A percentile compares a stretch with the other conserved stretches of the same genome.
phyloP scores from a whole-genome alignment of 2,797 vertebrate genomes.

The Hyperoplus immaculatus region DNA sequence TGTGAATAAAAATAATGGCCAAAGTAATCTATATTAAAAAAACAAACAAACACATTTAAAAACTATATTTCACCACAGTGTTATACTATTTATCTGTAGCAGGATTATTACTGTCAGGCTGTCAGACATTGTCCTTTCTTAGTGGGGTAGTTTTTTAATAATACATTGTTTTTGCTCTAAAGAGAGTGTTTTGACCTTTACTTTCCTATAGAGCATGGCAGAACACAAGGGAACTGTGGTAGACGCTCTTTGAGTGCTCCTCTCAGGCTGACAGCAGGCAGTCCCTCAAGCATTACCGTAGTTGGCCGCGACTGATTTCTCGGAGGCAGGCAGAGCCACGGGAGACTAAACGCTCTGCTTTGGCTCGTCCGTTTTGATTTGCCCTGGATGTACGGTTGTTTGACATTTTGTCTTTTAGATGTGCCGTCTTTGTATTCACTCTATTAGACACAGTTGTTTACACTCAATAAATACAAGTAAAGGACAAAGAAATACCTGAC shows the following conservation, averaged over 20 bases:
- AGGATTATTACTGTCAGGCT: slow-evolving; percentile 26
- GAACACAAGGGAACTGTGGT: slow-evolving; percentile 73
- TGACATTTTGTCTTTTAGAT: slow-evolving; percentile 71
- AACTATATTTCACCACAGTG: not conserved
- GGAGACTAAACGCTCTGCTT: slow-evolving; percentile 78
- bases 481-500: slow-evolving; percentile 16
- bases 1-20: not conserved
- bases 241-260: slow-evolving; percentile 68
- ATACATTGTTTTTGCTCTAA: slow-evolving; percentile 39
- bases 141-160: slow-evolving; percentile 1
- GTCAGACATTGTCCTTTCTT: slow-evolving; percentile 21
- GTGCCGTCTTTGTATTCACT: slow-evolving; percentile 51
- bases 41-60: not conserved
- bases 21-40: not conserved
- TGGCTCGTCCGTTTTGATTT: slow-evolving; percentile 80
- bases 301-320: slow-evolving; percentile 80
- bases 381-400: slow-evolving; percentile 65
- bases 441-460: slow-evolving; percentile 46
- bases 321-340: slow-evolving; percentile 67
- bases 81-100: slow-evolving; percentile 28
- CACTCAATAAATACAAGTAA: slow-evolving; percentile 26
- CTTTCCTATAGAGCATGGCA: slow-evolving; percentile 58
- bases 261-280: slow-evolving; percentile 77
- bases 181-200: slow-evolving; percentile 53
- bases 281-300: slow-evolving; percentile 75